A percentile compares a stretch with the other conserved stretches of the same genome.
Evolutionary conservation across 2,113 vertebrate genomes (phyloP).

Genomic region (Epinephelus lanceolatus): DNA sequence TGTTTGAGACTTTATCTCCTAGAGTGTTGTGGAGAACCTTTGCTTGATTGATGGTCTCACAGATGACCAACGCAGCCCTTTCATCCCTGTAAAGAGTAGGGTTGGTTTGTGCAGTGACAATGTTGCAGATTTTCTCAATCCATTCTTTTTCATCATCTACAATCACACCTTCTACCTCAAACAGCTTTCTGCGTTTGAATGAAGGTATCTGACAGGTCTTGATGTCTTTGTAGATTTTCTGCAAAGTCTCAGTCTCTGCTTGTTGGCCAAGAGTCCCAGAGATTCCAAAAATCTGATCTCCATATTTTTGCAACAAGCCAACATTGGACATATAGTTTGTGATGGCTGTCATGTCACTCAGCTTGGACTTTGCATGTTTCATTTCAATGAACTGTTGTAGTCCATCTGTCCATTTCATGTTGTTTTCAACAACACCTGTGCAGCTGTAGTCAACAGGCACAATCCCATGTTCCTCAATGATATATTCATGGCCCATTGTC

Average conservation of each 20-base stretch:
- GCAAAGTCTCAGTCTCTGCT: slow-evolving; percentile 65
- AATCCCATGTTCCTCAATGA: slow-evolving; percentile 60
- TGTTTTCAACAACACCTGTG: slow-evolving; percentile 80
- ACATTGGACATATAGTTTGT: slow-evolving; percentile 83
- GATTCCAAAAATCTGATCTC: slow-evolving; percentile 71
- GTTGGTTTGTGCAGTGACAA: slow-evolving; percentile 38
- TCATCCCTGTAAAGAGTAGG: slow-evolving; percentile 23
- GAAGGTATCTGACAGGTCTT: slow-evolving; percentile 72
- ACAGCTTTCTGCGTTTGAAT: slow-evolving; percentile 77
- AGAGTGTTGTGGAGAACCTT: slow-evolving; percentile 30
- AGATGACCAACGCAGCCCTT: slow-evolving; percentile 79
- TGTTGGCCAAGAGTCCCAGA: slow-evolving; percentile 79
- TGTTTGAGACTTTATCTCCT: background rate
- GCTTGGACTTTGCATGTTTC: slow-evolving; percentile 69
- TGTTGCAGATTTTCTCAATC: slow-evolving; percentile 60
- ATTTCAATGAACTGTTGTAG: slow-evolving; percentile 84
- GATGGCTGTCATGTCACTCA: slow-evolving; percentile 72
- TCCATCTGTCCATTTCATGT: slow-evolving; percentile 75
- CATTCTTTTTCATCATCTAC: slow-evolving; percentile 52
- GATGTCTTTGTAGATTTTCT: slow-evolving; percentile 62
- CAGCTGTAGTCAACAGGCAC: slow-evolving; percentile 78
- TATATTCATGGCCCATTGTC: slow-evolving; percentile 66
- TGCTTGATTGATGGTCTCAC: slow-evolving; percentile 80
- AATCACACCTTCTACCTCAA: slow-evolving; percentile 68
- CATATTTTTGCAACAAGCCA: slow-evolving; percentile 70